Evolutionary conservation across 2,797 vertebrate genomes (phyloP), one percentile per base, ranked within the genome.

Genomic region (Champsocephalus esox): DNA sequence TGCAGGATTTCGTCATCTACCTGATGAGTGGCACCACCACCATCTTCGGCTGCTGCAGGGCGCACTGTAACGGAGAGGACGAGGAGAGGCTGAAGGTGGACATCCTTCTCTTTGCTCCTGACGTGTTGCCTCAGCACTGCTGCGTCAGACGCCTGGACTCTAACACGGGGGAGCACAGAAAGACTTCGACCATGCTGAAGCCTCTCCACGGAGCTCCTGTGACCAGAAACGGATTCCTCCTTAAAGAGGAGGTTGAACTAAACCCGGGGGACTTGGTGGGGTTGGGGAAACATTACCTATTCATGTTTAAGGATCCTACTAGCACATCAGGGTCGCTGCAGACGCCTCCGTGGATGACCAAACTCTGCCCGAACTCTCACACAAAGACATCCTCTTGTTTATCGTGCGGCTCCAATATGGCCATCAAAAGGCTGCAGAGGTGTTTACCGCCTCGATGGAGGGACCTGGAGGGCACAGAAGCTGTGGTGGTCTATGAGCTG

Each of bases 261-360:
- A 87, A 78, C 51, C 92, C 94, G 0, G 95, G 95, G 3, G 95
- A 96, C 79, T 77, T 96, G 57, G 90, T 96, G 8, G 95, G 95
- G 9, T 77, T 96, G 52, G 95, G 95, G 10, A 91, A 91, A 73
- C 92, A 95, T 77, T 96, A 96, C 77, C 81, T 96, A 58, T 94
- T 96, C 79, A 92, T 96, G 92, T 96, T 95, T 72, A 95, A 96
- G 79, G 95, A 96, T 81, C 95, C 95, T 10, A 94, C 94, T 2
- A 78, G 78, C 65, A 7, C 68, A 5, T 41, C 87, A 0, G 84
- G 80, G 2, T 59, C 85, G 21, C 69, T 71, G 0, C 88, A 90
- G 34, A 77, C 89, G 1, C 90, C 91, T 3, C 81, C 83, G 1
- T 95, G 94, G 94, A 92, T 94, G 92, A 76, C 86, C 54, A 84